Evolutionary conservation across 2,888 invertebrate genomes (phyloP).

Genomic region (Oithona nana): DNA sequence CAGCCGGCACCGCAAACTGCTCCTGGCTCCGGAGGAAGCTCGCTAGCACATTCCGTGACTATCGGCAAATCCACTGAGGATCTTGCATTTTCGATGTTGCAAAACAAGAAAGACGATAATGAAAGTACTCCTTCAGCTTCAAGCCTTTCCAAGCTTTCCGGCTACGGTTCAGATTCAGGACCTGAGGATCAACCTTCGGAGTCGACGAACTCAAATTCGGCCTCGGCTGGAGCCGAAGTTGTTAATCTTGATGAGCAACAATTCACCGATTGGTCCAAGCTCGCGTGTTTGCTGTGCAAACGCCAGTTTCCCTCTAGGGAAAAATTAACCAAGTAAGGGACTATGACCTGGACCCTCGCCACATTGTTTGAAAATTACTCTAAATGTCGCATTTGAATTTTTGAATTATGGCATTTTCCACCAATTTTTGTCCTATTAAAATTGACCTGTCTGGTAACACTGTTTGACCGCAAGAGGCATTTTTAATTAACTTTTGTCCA

Average conservation of each 20-base stretch:
- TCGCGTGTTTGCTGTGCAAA: conserved; percentile 86
- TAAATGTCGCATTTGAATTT: no score
- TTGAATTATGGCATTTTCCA: no score
- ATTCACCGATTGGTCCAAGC: conserved; percentile 55
- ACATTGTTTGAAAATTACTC: no score
- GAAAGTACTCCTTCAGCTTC: conserved; percentile 1
- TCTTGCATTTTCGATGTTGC: conserved; percentile 70
- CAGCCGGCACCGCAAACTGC: conserved; percentile 19
- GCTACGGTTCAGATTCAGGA: conserved; percentile 53
- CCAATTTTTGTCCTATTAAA: no score
- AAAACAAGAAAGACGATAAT: conserved; percentile 30
- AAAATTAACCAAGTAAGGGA: conserved; percentile 14
- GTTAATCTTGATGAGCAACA: conserved; percentile 23
- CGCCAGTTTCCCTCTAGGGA: conserved; percentile 78
- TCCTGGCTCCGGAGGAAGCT: conserved; percentile 21
- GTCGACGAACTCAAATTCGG: neutral
- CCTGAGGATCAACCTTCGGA: conserved; percentile 39
- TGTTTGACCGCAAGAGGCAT: no score
- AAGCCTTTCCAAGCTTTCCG: conserved; percentile 34
- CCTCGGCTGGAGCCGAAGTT: no score
- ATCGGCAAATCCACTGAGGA: conserved; percentile 40
- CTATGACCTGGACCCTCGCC: no score
- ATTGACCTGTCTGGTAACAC: no score
- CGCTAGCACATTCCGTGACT: conserved; percentile 43
- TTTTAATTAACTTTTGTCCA: no score